Conservation (phyloP, 2,113 vertebrate species). For the Pycnonotus jocosus region DNA sequence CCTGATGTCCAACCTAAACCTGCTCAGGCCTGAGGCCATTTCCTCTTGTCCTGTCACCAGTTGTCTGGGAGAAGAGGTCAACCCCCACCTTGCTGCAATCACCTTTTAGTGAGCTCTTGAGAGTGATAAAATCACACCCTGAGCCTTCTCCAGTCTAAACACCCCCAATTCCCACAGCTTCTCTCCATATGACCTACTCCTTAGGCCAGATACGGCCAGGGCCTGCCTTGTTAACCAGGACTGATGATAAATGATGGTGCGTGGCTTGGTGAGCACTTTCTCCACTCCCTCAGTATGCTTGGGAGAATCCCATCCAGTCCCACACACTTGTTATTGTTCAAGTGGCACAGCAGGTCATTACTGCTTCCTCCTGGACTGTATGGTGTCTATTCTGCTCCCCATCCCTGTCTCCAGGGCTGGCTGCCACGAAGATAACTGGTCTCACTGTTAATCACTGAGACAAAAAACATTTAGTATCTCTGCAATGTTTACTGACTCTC, state of each 20-base stretch:
- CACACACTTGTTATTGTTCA: neutral
- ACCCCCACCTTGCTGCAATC: neutral
- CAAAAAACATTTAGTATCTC: neutral
- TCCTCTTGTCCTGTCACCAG: neutral
- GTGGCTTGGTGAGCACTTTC: neutral
- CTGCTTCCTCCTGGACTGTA: neutral
- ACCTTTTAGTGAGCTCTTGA: neutral
- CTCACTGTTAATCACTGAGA: neutral
- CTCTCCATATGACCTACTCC: neutral
- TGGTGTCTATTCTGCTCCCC: neutral
- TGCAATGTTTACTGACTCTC: neutral
- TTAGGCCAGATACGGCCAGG: no score
- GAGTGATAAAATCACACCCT: neutral
- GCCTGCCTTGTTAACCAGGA: neutral
- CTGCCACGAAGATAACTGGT: neutral
- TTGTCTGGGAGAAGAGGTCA: neutral
- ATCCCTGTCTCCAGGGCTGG: neutral
- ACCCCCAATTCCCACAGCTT: neutral
- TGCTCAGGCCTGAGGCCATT: neutral
- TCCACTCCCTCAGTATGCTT: fast-evolving
- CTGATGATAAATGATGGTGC: neutral
- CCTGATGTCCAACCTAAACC: neutral
- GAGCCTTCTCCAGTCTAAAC: neutral
- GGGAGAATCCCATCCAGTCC: neutral
- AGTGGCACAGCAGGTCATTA: neutral